Base-by-base conservation (phyloP, 53 echinoderm and acorn worm species). In the Patiria pectinifera region DNA sequence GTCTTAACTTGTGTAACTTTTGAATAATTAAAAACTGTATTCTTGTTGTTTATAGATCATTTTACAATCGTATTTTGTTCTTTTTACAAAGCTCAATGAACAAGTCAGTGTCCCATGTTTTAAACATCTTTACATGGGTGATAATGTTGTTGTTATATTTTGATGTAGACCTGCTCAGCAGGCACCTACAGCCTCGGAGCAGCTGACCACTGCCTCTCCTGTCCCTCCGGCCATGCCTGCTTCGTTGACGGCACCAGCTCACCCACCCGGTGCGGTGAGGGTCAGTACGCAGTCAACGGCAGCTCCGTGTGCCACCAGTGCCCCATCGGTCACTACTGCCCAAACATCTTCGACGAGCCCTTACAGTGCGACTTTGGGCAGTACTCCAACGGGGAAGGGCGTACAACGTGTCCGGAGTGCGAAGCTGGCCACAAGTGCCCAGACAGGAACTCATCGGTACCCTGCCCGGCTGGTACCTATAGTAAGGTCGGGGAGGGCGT, bases 201-300 rank as follows among this genome's bases (percentile, higher is more conserved):
- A 21, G 95, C 99, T 4, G 99, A 98, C 49, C 93, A 58, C 85
- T 98, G 99, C 80, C 85, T 91, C 35, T 87, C 76, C 69, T 98
- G 99, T 61, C 99, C 97, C 11, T 93, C 93, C 4, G 99, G 99
- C 25, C 93, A 93, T 59, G 80, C 94, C 4, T 98, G 99, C 83
- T 95, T 91, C 53, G 58, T 95, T 4, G 89, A 85, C 49, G 95
- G 97, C 48, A 94, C 93, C 78, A 91, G 87, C 47, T 69, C 86
- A 8, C 99, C 97, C 16, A 91, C 91, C 4, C 69, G 87, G 47
- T 98, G 99, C 62, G 94, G 95, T 2, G 60, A 80, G 13, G 99
- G 99, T 19, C 96, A 98, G 69, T 98, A 94, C 59, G 95, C 99
- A 13, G 82, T 87, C 92, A 98, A 96, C 48, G 99, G 99, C 18